Evolutionary conservation across 2,888 invertebrate genomes (phyloP).

Genomic region (Philopedon plagiatum): DNA sequence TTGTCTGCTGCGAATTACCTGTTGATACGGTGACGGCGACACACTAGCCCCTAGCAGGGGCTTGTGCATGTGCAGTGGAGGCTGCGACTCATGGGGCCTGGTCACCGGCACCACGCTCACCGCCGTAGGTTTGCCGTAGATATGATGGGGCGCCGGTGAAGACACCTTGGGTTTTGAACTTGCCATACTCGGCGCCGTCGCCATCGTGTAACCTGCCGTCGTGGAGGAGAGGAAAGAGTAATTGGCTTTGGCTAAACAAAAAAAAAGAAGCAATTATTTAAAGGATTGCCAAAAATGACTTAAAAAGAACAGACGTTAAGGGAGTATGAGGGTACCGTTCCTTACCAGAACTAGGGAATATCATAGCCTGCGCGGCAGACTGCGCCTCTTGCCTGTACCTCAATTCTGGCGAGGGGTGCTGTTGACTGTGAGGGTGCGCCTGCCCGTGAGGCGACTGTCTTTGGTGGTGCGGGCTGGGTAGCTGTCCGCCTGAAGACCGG

Average conservation of each 20-base stretch:
- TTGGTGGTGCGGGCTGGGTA: conserved; percentile 70
- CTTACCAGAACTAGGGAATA: conserved; percentile 53
- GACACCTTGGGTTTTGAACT: conserved; percentile 79
- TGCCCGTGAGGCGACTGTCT: conserved; percentile 67
- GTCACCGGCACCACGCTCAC: conserved; percentile 72
- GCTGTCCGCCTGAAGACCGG: conserved; percentile 59
- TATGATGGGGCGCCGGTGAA: conserved; percentile 83
- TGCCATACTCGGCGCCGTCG: conserved; percentile 70
- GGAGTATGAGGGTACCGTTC: too few species aligned
- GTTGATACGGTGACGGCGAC: conserved; percentile 72
- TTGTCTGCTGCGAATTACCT: conserved; percentile 20
- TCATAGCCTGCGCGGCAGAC: conserved; percentile 64
- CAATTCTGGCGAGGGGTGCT: conserved; percentile 65
- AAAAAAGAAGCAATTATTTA: too few species aligned
- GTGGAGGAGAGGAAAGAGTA: conserved; percentile 69
- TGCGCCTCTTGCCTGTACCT: conserved; percentile 61
- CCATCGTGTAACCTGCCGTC: conserved; percentile 64
- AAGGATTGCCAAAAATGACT: too few species aligned
- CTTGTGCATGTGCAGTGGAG: conserved; percentile 74
- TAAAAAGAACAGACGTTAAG: too few species aligned
- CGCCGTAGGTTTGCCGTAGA: conserved; percentile 78
- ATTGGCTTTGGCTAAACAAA: conserved; percentile 53
- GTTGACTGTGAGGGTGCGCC: conserved; percentile 64
- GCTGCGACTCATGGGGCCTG: conserved; percentile 53
- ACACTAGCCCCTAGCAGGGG: conserved; percentile 65